phyloP scores from a whole-genome alignment of 35 echinoderm and acorn worm genomes.

The Nesometra sesokonis region DNA sequence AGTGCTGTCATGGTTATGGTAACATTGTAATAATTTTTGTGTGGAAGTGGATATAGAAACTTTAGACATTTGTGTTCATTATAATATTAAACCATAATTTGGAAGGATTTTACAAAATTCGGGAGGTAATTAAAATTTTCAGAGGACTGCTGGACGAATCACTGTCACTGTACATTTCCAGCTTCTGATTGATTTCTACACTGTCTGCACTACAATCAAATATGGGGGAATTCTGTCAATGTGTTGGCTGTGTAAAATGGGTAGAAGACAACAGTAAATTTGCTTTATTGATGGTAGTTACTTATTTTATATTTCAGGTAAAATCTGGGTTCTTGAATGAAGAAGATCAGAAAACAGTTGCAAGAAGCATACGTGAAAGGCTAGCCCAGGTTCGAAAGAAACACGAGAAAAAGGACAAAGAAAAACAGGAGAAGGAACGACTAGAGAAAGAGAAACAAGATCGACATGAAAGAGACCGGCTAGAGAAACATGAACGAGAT shows the following conservation, averaged over 20 bases:
- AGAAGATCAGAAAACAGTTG: conserved; percentile 80
- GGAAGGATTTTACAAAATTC: too few relatives aligned
- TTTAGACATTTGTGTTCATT: too few relatives aligned
- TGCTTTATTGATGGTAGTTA: neutral
- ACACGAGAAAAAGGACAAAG: conserved; percentile 29
- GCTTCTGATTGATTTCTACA: too few relatives aligned
- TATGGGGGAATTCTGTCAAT: neutral
- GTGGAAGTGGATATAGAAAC: too few relatives aligned
- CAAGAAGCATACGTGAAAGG: conserved; percentile 78
- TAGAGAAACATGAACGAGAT: neutral
- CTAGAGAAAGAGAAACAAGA: conserved; percentile 32
- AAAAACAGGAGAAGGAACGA: conserved; percentile 65
- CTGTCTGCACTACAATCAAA: too few relatives aligned
- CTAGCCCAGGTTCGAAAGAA: conserved; percentile 51
- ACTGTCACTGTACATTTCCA: too few relatives aligned
- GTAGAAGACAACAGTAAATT: neutral
- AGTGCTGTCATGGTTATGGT: too few relatives aligned
- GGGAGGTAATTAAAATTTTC: too few relatives aligned
- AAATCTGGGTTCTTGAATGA: conserved; percentile 79
- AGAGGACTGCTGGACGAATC: too few relatives aligned
- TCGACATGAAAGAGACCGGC: neutral
- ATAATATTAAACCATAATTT: too few relatives aligned
- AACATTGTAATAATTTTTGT: too few relatives aligned
- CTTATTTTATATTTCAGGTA: conserved; percentile 28
- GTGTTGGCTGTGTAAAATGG: neutral